Conservation (phyloP, 2,113 vertebrate species). For the Verasper variegatus region DNA sequence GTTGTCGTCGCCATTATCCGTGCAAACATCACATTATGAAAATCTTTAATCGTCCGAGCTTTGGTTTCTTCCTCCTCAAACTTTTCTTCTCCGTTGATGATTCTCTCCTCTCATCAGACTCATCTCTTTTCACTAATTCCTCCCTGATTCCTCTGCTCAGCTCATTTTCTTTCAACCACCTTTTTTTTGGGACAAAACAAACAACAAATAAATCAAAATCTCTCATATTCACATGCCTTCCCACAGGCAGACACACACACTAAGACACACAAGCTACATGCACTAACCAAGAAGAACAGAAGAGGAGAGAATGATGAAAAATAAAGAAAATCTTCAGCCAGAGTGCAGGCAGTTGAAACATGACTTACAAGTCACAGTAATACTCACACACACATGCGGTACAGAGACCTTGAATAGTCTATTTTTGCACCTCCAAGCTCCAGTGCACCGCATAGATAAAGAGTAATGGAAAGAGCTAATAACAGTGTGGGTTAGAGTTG, state of each 20-base stretch:
- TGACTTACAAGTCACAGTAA: not conserved
- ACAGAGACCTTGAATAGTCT: conserved; percentile 4
- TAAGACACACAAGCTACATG: not conserved
- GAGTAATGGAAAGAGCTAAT: not conserved
- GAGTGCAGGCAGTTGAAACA: conserved; percentile 10
- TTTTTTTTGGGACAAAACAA: conserved; percentile 17
- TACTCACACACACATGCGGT: not conserved
- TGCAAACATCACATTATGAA: not conserved
- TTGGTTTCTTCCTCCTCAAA: conserved; percentile 45
- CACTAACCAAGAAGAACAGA: conserved; percentile 6
- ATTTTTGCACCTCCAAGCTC: conserved; percentile 20
- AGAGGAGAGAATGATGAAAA: not conserved
- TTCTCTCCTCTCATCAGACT: conserved; percentile 44
- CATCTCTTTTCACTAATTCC: conserved; percentile 36
- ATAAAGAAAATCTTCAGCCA: not conserved
- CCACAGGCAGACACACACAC: too few relatives aligned
- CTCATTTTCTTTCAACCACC: conserved; percentile 35
- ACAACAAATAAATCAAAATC: not conserved
- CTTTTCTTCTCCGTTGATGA: conserved; percentile 41
- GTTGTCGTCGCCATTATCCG: conserved; percentile 12
- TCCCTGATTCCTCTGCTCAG: conserved; percentile 41
- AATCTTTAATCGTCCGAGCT: conserved; percentile 15
- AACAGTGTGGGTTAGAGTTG: conserved; percentile 8
- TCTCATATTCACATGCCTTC: too few relatives aligned
- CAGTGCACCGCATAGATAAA: not conserved